phyloP scores from a whole-genome alignment of 2,113 vertebrate species.

The Pygoscelis adeliae region DNA sequence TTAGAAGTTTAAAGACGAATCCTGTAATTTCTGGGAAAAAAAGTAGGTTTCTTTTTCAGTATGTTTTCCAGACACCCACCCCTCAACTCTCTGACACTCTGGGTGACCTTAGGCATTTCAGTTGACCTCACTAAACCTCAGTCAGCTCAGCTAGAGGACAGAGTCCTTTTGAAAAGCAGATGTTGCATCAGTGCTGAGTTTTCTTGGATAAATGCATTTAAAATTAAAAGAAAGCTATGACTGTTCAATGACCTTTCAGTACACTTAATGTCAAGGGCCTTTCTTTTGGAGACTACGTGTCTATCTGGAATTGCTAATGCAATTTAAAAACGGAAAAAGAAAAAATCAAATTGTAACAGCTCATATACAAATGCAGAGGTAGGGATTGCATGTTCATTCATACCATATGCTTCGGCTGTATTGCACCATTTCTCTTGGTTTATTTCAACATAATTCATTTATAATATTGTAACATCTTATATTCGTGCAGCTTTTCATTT shows the following conservation, averaged over 20 bases:
- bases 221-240: conserved; percentile 59
- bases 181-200: background rate
- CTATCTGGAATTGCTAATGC: conserved; percentile 45
- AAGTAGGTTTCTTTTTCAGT: background rate
- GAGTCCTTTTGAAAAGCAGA: conserved; percentile 45
- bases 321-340: background rate
- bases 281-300: conserved; percentile 25
- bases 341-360: background rate
- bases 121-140: background rate
- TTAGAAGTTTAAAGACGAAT: background rate
- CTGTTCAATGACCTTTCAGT: conserved; percentile 54
- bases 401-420: background rate
- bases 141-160: conserved; percentile 21
- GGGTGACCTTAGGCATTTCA: conserved; percentile 11
- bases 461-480: background rate
- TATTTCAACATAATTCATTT: background rate
- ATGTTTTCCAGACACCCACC: background rate
- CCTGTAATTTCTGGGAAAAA: background rate
- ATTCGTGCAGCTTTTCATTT: background rate
- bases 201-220: conserved; percentile 52
- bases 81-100: background rate
- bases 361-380: background rate
- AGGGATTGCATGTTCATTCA: background rate
- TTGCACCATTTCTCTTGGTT: background rate
- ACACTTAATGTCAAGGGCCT: conserved; percentile 47